Evolutionary conservation across 2,113 vertebrate species (phyloP).

Genomic region (Toxostoma redivivum): DNA sequence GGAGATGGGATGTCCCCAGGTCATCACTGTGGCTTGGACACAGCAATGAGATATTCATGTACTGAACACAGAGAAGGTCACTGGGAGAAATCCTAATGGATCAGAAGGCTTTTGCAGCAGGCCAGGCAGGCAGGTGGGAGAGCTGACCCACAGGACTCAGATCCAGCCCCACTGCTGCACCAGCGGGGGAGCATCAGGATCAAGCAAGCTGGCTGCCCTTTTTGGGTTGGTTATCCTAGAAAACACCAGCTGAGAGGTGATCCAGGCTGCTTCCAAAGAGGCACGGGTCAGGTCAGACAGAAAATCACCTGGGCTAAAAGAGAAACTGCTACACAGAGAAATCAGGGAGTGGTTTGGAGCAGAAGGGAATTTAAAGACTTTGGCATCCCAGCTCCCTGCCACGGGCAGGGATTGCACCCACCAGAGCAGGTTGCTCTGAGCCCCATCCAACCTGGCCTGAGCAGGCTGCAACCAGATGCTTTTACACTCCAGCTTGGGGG

Average conservation of each 20-base stretch:
- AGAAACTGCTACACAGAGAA: neutral
- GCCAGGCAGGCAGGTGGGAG: neutral
- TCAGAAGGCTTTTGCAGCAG: neutral
- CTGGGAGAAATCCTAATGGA: neutral
- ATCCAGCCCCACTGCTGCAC: neutral
- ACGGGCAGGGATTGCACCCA: neutral
- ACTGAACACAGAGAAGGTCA: neutral
- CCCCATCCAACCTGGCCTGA: neutral
- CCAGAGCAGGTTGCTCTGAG: neutral
- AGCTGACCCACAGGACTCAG: accelerated
- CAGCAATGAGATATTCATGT: neutral
- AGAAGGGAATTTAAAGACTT: neutral
- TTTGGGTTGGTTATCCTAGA: neutral
- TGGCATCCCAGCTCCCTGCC: neutral
- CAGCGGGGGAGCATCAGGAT: neutral
- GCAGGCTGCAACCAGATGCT: neutral
- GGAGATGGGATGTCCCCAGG: neutral
- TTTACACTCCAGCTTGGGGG: neutral
- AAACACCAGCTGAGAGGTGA: neutral
- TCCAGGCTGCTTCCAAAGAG: neutral
- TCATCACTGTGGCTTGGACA: neutral
- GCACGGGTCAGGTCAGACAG: neutral
- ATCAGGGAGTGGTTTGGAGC: neutral
- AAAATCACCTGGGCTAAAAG: neutral
- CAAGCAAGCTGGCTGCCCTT: accelerated